Percentiles rank a stretch among this genome's conserved stretches.
Evolutionary conservation across 2,113 vertebrate genomes (phyloP).

Genomic region (Xenus cinereus): DNA sequence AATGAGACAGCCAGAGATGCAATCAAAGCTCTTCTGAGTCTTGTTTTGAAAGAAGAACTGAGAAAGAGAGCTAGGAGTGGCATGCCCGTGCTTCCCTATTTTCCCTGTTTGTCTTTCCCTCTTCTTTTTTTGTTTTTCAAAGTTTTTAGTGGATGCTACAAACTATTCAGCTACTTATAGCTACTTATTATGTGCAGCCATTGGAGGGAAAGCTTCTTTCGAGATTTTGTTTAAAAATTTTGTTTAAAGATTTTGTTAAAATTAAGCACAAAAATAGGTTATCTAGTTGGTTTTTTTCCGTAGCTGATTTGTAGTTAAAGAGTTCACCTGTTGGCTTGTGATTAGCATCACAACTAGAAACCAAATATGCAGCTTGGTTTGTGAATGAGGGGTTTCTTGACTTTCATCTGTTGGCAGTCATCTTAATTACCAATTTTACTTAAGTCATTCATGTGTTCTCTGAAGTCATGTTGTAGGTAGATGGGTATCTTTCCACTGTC

Average conservation of each 20-base stretch:
- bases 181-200: not conserved
- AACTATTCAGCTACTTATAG: not conserved
- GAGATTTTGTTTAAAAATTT: not conserved
- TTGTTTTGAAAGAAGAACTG: slow-evolving; percentile 41
- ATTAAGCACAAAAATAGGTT: not conserved
- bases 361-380: not conserved
- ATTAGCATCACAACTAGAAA: not conserved
- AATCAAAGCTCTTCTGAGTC: slow-evolving; percentile 18
- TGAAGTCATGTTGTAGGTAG: not conserved
- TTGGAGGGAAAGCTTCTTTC: not conserved
- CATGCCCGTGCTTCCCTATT: not conserved
- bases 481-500: not conserved
- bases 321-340: not conserved
- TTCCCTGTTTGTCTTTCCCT: not conserved
- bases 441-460: not conserved
- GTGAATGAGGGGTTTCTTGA: not conserved
- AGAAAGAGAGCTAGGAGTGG: not conserved
- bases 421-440: not conserved
- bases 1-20: slow-evolving; percentile 31
- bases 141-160: not conserved
- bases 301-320: not conserved
- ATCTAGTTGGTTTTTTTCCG: not conserved
- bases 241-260: not conserved
- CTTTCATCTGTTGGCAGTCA: not conserved
- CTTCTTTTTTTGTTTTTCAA: not conserved